These are phyloP conservation scores for Apis florea DNA, from an alignment of 1,140 invertebrate genomes.

Conservation along the genomic window DNA sequence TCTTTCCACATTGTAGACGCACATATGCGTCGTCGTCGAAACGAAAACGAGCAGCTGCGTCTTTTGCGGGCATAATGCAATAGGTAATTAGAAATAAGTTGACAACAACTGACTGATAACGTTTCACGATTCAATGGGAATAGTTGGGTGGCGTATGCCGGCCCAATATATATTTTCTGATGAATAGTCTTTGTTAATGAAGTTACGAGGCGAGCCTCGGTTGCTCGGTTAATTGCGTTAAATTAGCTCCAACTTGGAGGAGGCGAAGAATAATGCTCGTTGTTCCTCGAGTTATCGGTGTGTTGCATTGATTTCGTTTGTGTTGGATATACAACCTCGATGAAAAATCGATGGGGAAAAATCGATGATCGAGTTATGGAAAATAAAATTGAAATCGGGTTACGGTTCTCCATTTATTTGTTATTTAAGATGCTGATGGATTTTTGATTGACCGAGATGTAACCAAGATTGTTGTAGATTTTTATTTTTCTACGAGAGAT, in stretches of 20 bases:
- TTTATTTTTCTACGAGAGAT: too few species aligned
- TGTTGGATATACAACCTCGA: not conserved
- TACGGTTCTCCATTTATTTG: not conserved
- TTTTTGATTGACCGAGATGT: too few species aligned
- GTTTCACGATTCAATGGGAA: conserved; percentile 1
- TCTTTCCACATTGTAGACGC: too few species aligned
- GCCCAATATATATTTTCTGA: not conserved
- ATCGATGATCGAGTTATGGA: not conserved
- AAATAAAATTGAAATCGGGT: not conserved
- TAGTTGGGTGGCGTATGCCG: not conserved
- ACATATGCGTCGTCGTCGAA: not conserved
- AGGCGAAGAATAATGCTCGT: conserved; percentile 22
- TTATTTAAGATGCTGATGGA: too few species aligned
- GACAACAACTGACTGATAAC: conserved; percentile 2
- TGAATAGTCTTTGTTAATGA: conserved; percentile 35
- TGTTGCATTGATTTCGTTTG: conserved; percentile 8
- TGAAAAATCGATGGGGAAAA: not conserved
- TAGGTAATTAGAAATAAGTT: conserved; percentile 31
- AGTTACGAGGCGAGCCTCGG: not conserved
- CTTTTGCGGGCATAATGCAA: not conserved
- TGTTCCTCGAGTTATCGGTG: not conserved
- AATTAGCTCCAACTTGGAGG: conserved; percentile 21
- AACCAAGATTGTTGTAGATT: too few species aligned
- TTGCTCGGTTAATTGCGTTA: conserved; percentile 26
- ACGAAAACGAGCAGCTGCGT: conserved; percentile 6